phyloP scores from a whole-genome alignment of 2,888 invertebrate genomes.

The Chelonus formosanus region DNA sequence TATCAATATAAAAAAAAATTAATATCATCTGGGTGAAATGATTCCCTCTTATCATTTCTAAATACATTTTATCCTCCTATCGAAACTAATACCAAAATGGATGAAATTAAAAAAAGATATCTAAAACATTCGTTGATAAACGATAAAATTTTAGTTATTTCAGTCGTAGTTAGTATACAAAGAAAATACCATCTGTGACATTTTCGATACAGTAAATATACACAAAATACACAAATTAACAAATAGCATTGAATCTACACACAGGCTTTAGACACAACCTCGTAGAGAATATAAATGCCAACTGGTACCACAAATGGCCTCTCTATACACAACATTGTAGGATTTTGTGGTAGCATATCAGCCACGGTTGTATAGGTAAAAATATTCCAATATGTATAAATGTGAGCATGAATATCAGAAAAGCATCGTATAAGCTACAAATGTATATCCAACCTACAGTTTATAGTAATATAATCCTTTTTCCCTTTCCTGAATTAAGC shows the following conservation, averaged over 20 bases:
- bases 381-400: slow-evolving; percentile 34
- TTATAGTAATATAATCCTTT: slow-evolving; percentile 39
- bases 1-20: too few relatives aligned
- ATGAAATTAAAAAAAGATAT: too few relatives aligned
- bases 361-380: slow-evolving; percentile 5
- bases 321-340: slow-evolving; percentile 17
- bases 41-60: too few relatives aligned
- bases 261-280: background rate
- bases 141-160: too few relatives aligned
- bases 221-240: slow-evolving; percentile 20
- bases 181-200: background rate
- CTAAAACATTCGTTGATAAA: too few relatives aligned
- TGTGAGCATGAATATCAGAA: slow-evolving; percentile 19
- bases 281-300: slow-evolving; percentile 15
- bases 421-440: slow-evolving; percentile 15
- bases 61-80: too few relatives aligned
- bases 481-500: slow-evolving; percentile 24
- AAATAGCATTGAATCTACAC: slow-evolving; percentile 3
- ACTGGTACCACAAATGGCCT: slow-evolving; percentile 11
- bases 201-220: background rate
- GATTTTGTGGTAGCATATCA: slow-evolving; percentile 25
- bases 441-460: slow-evolving; percentile 26
- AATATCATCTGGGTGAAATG: too few relatives aligned
- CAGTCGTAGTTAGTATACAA: too few relatives aligned
- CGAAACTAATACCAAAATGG: too few relatives aligned